Percentiles rank a stretch among this genome's conserved stretches.
Conservation (phyloP, 2,113 vertebrate species). For the Muntiacus muntjak region DNA sequence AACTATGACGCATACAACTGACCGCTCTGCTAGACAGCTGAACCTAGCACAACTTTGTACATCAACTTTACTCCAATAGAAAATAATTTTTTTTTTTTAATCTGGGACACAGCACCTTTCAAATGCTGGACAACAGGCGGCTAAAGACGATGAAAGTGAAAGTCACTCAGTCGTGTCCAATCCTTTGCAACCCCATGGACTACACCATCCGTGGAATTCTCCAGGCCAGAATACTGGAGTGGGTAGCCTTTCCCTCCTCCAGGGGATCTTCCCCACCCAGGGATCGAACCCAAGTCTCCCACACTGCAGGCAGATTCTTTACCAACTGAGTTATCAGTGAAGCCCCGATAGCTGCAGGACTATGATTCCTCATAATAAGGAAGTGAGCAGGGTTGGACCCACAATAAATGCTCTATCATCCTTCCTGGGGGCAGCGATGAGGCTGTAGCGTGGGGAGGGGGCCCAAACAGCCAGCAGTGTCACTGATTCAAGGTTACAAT, state of each 20-base stretch:
- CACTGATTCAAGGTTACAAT: rapidly evolving
- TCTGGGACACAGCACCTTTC: rapidly evolving
- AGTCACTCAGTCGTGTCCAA: rapidly evolving
- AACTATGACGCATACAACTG: rapidly evolving
- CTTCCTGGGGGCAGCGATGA: background rate
- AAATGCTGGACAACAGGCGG: background rate
- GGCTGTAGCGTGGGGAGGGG: rapidly evolving
- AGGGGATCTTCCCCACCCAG: background rate
- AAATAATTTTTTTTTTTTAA: background rate
- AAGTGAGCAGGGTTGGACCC: background rate
- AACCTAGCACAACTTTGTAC: background rate
- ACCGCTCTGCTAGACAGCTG: background rate
- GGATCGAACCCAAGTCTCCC: background rate
- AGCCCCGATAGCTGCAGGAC: rapidly evolving
- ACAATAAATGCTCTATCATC: rapidly evolving
- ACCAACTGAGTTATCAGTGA: background rate
- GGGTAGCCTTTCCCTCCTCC: background rate
- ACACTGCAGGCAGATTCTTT: background rate
- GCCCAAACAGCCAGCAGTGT: background rate
- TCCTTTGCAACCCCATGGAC: background rate
- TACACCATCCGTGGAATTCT: background rate
- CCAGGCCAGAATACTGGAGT: background rate
- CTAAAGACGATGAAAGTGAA: background rate
- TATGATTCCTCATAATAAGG: background rate
- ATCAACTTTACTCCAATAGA: background rate